Evolutionary conservation across 2,888 invertebrate genomes (phyloP).

Genomic region (Siphlonurus alternatus): DNA sequence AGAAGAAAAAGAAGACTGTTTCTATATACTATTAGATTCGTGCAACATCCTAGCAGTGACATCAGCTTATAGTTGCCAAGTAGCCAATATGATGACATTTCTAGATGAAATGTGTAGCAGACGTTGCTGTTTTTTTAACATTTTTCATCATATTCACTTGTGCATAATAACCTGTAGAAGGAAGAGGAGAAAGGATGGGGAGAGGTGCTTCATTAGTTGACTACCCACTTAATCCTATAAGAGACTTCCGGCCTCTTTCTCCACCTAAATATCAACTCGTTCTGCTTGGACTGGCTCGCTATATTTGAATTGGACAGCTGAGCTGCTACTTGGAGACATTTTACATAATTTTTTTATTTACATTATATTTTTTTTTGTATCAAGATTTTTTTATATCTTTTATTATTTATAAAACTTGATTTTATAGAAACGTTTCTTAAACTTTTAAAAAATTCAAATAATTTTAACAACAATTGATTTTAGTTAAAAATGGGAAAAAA

Average conservation of each 20-base stretch:
- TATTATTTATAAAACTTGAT: too few relatives aligned
- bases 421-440: too few relatives aligned
- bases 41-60: too few relatives aligned
- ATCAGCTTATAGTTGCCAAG: not conserved
- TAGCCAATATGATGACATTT: not conserved
- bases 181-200: too few relatives aligned
- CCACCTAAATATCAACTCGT: too few relatives aligned
- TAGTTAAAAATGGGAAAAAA: too few relatives aligned
- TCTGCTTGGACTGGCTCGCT: not conserved
- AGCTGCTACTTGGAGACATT: not conserved
- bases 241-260: not conserved
- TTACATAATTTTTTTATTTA: too few relatives aligned
- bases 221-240: not conserved
- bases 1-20: not conserved
- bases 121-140: not conserved
- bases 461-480: too few relatives aligned
- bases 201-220: not conserved
- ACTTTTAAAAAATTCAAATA: too few relatives aligned
- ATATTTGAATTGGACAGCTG: not conserved
- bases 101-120: not conserved
- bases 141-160: not conserved
- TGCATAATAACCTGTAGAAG: not conserved
- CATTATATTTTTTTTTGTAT: too few relatives aligned
- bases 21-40: not conserved
- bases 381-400: too few relatives aligned